Conservation (phyloP, 2,888 invertebrate species). For the Diogma glabrata region DNA sequence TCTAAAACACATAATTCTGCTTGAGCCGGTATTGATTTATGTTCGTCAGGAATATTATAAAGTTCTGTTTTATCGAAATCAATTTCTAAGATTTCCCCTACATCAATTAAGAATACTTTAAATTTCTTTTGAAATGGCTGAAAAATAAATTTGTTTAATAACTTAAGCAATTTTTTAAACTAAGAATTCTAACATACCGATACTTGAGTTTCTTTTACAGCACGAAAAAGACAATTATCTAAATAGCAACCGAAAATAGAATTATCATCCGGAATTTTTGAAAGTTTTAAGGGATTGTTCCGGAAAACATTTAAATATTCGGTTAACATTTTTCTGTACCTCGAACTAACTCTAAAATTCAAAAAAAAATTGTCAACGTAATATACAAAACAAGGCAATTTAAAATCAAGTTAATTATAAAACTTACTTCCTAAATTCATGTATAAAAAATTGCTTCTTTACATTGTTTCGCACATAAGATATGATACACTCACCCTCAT, state of each 20-base stretch:
- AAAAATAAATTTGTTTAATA: too few species aligned
- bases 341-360: too few species aligned
- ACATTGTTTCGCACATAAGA: slow-evolving; percentile 1
- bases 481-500: background rate
- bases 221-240: slow-evolving; percentile 2
- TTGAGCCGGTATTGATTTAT: background rate
- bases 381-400: too few species aligned
- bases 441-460: too few species aligned
- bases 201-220: background rate
- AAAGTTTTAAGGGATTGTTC: too few species aligned
- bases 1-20: slow-evolving; percentile 6
- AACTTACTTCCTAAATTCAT: too few species aligned
- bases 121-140: background rate
- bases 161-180: too few species aligned
- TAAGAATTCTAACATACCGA: too few species aligned
- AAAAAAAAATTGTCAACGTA: too few species aligned
- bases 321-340: too few species aligned
- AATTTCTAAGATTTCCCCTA: slow-evolving; percentile 7
- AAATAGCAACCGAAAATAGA: background rate
- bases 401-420: too few species aligned
- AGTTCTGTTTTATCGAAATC: background rate
- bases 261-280: background rate
- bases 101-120: slow-evolving; percentile 9
- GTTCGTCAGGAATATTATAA: slow-evolving; percentile 1
- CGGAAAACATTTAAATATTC: too few species aligned